Conservation (phyloP, 2,113 vertebrate genomes). For the Neoarius graeffei region DNA sequence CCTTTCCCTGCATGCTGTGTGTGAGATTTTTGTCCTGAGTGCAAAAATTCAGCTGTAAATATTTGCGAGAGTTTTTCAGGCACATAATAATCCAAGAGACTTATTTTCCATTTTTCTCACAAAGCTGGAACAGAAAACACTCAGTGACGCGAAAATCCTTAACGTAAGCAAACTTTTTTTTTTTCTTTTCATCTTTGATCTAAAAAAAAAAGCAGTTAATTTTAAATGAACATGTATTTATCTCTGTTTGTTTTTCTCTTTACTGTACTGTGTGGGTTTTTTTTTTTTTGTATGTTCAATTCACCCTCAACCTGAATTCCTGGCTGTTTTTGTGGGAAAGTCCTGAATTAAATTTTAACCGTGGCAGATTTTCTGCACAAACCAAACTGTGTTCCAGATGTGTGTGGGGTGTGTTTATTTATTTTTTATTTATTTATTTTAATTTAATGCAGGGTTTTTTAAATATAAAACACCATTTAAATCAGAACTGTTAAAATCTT, state of each 20-base stretch:
- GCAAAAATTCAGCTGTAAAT: neutral
- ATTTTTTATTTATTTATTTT: neutral
- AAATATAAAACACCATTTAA: neutral
- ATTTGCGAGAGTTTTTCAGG: neutral
- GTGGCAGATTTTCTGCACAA: slow-evolving; percentile 91
- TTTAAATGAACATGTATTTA: neutral
- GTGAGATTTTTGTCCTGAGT: neutral
- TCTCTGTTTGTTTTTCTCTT: slow-evolving; percentile 60
- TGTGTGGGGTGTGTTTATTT: neutral
- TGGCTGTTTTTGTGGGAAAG: slow-evolving; percentile 80
- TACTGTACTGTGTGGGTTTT: slow-evolving; percentile 89
- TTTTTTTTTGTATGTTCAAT: slow-evolving; percentile 59
- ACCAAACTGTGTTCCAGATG: slow-evolving; percentile 63
- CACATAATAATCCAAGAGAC: neutral
- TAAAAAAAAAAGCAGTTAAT: slow-evolving; percentile 74
- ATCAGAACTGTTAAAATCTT: neutral
- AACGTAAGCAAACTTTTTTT: slow-evolving; percentile 94
- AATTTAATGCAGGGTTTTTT: neutral
- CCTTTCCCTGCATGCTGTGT: neutral
- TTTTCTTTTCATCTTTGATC: slow-evolving; percentile 70
- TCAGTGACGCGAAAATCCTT: slow-evolving; percentile 95
- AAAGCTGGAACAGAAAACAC: slow-evolving; percentile 81
- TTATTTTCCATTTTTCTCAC: neutral
- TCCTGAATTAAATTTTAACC: slow-evolving; percentile 84
- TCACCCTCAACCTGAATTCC: neutral